Evolutionary conservation across 2,797 vertebrate species (phyloP), one percentile per base, ranked within the genome.

Genomic region (Coregonus ussuriensis): DNA sequence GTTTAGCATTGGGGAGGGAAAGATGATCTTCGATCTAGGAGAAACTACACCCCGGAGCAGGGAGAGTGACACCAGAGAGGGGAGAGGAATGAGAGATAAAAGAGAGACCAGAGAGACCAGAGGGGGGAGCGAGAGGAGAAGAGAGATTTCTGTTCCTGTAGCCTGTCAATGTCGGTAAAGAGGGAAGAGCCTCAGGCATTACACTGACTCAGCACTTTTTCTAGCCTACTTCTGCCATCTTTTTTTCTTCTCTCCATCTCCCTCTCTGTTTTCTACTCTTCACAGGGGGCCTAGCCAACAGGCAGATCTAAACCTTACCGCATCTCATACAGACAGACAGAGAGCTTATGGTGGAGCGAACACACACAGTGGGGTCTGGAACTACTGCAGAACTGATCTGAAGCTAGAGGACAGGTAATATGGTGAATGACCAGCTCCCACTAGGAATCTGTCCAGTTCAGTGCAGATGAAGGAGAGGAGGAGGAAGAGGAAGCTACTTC

Each of bases 181-280:
- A 74, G 74, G 35, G 70, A 83, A 52, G 74, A 80, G 79, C 77
- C 75, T 37, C 56, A 72, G 67, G 83, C 33, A 37, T 83, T 21
- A 79, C 31, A 72, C 72, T 85, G 84, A 90, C 72, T 89, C 83
- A 85, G 87, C 84, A 54, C 76, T 74, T 83, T 75, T 13, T 52
- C 7, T 51, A 5, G 37, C 41, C 47, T 4, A 6, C 4, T n/a
- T n/a, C 21, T 41, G 73, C 79, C 86, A 74, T 76, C 80, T 85
- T 71, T 54, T 16, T 67, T 41, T 51, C 52, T 47, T 54, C 35
- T 0, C 33, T 4, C 71, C 77, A 29, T 47, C 29, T 18, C 53
- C 41, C 21, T 3, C 41, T 21, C n/a, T 11, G n/a, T 29, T 33
- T 29, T 4, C 63, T 66, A 3, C 63, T 66, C 21, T 66, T 74